phyloP scores from a whole-genome alignment of 2,888 invertebrate species.

The Pachliopta kotzebuea region DNA sequence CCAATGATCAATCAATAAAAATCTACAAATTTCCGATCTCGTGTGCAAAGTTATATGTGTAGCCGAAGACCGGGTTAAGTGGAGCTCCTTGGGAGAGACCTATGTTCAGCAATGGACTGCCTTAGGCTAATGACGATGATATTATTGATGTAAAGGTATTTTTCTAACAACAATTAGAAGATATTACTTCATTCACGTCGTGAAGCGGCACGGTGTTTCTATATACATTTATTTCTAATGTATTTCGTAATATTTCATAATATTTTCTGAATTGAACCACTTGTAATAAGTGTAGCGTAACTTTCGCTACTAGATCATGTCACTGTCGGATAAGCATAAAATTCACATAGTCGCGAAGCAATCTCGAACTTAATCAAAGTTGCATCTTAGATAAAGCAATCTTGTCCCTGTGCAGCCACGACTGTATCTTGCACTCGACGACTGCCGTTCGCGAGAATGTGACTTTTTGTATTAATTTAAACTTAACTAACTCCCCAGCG shows the following conservation, averaged over 20 bases:
- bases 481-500: constrained; percentile 10
- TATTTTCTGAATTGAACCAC: neutral
- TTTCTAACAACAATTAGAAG: too few species aligned
- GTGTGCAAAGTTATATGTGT: too few species aligned
- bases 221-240: neutral
- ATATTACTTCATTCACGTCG: neutral
- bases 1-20: too few species aligned
- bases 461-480: constrained; percentile 30
- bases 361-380: constrained; percentile 43
- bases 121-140: too few species aligned
- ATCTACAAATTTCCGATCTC: too few species aligned
- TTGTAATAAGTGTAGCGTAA: constrained; percentile 2
- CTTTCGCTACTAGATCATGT: constrained; percentile 24
- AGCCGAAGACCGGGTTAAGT: too few species aligned
- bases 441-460: constrained; percentile 26
- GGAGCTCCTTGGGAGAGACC: too few species aligned
- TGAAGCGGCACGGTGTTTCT: neutral
- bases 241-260: neutral
- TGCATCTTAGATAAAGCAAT: constrained; percentile 37
- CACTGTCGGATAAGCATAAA: constrained; percentile 26
- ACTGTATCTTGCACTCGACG: constrained; percentile 28
- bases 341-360: constrained; percentile 33
- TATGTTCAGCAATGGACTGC: too few species aligned
- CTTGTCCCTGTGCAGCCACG: constrained; percentile 33
- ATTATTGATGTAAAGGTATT: too few species aligned